phyloP scores from a whole-genome alignment of 1,140 invertebrate genomes.

The Bombus difficillimus region DNA sequence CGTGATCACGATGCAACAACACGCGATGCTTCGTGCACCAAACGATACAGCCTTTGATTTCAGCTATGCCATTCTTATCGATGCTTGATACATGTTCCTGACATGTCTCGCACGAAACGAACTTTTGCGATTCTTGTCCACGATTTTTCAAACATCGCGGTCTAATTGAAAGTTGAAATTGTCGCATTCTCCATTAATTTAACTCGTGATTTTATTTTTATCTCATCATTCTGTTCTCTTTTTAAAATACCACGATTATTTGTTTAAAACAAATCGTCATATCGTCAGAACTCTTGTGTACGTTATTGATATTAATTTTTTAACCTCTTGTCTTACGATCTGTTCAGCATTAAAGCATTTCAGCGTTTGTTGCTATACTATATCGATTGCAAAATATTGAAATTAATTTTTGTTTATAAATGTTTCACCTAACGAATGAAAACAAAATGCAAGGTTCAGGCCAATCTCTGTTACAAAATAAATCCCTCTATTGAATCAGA shows the following conservation, averaged over 20 bases:
- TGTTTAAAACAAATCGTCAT: background rate
- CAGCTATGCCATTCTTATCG: conserved; percentile 33
- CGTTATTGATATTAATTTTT: no score
- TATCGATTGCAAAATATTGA: background rate
- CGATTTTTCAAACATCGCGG: conserved; percentile 7
- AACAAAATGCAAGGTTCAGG: background rate
- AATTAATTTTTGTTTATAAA: background rate
- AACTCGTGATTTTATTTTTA: no score
- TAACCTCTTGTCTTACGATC: no score
- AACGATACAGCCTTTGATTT: conserved; percentile 49
- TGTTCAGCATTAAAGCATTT: no score
- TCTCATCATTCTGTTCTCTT: no score
- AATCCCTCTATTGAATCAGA: background rate
- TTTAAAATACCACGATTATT: background rate
- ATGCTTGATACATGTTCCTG: conserved; percentile 50
- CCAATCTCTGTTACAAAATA: no score
- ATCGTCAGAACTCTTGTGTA: no score
- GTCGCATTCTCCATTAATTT: background rate
- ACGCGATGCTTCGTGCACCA: conserved; percentile 56
- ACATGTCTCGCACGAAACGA: conserved; percentile 42
- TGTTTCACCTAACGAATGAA: background rate
- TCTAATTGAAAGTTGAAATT: conserved; percentile 38
- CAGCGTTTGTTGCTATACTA: no score
- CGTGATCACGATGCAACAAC: conserved; percentile 51
- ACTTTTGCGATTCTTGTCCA: conserved; percentile 24